phyloP scores from a whole-genome alignment of 2,113 vertebrate genomes.

The Neopipo cinnamomea region DNA sequence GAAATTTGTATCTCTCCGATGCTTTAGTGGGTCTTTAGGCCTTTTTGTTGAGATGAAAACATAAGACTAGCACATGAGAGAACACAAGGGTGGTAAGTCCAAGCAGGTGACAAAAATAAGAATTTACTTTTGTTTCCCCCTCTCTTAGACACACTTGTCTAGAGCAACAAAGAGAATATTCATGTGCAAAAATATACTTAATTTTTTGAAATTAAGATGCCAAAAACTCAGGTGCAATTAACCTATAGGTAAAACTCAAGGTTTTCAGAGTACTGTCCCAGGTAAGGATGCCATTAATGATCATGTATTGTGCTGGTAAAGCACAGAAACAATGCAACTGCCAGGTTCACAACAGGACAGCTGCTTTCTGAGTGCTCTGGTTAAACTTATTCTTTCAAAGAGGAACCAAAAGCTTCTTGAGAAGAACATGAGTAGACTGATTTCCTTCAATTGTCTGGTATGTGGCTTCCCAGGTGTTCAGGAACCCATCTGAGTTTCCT shows the following conservation, averaged over 20 bases:
- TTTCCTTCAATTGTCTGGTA: background rate
- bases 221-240: background rate
- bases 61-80: background rate
- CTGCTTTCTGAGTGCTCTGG: background rate
- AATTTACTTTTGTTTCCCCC: background rate
- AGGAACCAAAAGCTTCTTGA: background rate
- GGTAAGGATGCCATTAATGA: background rate
- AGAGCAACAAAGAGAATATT: background rate
- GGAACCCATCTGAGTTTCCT: background rate
- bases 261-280: background rate
- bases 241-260: background rate
- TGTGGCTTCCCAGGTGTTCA: background rate
- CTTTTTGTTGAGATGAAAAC: background rate
- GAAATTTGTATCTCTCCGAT: background rate
- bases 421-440: background rate
- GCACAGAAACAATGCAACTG: background rate
- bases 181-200: background rate
- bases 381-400: background rate
- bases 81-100: background rate
- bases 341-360: background rate
- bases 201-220: background rate
- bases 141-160: background rate
- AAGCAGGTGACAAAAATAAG: background rate
- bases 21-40: background rate
- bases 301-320: background rate